These are phyloP conservation scores for Nemopilema nomurai DNA, from an alignment of 30 jellyfish, hydroid and myxozoan species.

Conservation along the genomic window DNA sequence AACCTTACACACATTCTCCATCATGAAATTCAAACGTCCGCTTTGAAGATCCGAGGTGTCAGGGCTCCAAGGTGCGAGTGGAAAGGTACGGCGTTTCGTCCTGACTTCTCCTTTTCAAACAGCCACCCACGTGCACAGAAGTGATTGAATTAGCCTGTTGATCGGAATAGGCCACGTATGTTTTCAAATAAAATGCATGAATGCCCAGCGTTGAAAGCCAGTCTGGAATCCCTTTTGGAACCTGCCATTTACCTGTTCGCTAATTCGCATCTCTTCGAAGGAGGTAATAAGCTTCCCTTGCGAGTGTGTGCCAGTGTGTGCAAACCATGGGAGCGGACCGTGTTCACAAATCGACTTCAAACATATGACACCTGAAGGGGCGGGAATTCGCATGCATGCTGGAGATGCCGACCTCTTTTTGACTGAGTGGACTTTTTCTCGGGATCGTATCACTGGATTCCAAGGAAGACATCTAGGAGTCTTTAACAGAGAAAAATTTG, in stretches of 20 bases:
- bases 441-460: too few relatives aligned
- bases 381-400: too few relatives aligned
- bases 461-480: too few relatives aligned
- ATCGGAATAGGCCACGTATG: constrained; percentile 41
- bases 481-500: too few relatives aligned
- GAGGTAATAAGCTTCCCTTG: too few relatives aligned
- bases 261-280: neutral
- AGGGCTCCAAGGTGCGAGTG: neutral
- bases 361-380: too few relatives aligned
- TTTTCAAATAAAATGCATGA: constrained; percentile 29
- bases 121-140: constrained; percentile 22
- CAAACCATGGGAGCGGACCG: too few relatives aligned
- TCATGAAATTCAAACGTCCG: neutral
- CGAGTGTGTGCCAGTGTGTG: neutral
- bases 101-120: neutral
- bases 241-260: neutral
- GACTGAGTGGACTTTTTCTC: too few relatives aligned
- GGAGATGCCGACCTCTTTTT: too few relatives aligned
- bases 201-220: constrained; percentile 3
- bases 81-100: neutral
- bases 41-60: too few relatives aligned
- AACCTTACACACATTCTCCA: neutral
- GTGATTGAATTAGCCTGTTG: neutral
- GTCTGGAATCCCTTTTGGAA: neutral
- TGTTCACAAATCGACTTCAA: too few relatives aligned